A percentile compares a stretch with the other conserved stretches of the same genome.
phyloP scores from a whole-genome alignment of 2,888 invertebrate species.

The Pristionchus exspectatus region DNA sequence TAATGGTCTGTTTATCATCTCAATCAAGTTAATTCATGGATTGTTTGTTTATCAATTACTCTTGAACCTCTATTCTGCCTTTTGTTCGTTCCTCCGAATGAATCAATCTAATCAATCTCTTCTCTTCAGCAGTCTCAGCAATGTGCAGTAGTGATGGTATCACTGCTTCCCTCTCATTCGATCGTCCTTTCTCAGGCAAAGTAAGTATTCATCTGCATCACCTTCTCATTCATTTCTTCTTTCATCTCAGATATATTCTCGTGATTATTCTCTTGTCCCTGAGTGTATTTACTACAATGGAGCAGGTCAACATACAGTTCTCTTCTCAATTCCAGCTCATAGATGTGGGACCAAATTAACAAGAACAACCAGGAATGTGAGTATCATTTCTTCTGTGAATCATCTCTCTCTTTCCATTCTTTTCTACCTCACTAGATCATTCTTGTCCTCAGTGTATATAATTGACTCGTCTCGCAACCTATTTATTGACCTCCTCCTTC shows the following conservation, averaged over 20 bases:
- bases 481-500: constrained; percentile 35
- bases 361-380: constrained; percentile 74
- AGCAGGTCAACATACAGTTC: constrained; percentile 71
- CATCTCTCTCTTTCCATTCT: background rate
- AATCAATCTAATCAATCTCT: too few species aligned
- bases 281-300: constrained; percentile 78
- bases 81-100: background rate
- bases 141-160: constrained; percentile 78
- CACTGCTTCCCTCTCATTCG: constrained; percentile 77
- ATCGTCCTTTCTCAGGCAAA: constrained; percentile 75
- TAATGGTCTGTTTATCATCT: background rate
- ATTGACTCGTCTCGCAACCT: constrained; percentile 44
- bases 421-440: background rate
- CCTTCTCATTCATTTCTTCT: background rate
- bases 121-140: constrained; percentile 70
- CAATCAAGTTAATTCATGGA: too few species aligned
- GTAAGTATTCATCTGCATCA: background rate
- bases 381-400: constrained; percentile 49
- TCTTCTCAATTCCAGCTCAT: constrained; percentile 78
- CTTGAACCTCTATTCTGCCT: background rate
- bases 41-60: background rate
- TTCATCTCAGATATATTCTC: constrained; percentile 70
- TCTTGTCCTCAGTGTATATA: constrained; percentile 23
- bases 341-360: constrained; percentile 76
- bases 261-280: constrained; percentile 72